These are phyloP conservation scores for Phenganax subtilis DNA, from an alignment of 92 coral and sea anemone species.

Conservation along the genomic window DNA sequence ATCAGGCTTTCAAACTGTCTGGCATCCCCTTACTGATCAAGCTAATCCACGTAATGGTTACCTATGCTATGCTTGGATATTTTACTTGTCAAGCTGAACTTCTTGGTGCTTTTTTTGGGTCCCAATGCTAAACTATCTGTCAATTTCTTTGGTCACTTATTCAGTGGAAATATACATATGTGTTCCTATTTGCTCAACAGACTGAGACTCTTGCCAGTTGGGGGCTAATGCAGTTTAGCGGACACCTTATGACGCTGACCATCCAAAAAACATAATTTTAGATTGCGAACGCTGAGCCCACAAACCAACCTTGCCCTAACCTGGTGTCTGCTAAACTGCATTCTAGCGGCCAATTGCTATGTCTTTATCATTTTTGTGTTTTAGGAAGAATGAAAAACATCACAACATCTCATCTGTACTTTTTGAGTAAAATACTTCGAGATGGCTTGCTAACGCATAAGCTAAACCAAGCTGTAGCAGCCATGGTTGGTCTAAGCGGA, in stretches of 20 bases:
- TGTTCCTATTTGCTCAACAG: too few species aligned
- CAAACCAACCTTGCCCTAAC: too few species aligned
- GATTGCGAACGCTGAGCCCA: too few species aligned
- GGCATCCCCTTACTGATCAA: background rate
- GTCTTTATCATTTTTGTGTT: background rate
- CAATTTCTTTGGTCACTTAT: too few species aligned
- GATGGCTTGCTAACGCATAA: constrained; percentile 63
- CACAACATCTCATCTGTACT: constrained; percentile 48
- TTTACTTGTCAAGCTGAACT: background rate
- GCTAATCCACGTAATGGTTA: background rate
- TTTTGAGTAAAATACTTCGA: constrained; percentile 55
- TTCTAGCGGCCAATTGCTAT: background rate
- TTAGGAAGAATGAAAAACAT: constrained; percentile 13
- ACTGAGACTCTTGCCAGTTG: too few species aligned
- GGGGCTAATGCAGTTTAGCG: too few species aligned
- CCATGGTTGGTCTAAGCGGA: constrained; percentile 70
- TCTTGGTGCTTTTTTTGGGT: background rate
- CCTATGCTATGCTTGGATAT: background rate
- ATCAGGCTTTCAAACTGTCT: constrained; percentile 24
- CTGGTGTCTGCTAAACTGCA: background rate
- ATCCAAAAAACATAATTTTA: too few species aligned
- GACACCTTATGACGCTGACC: too few species aligned
- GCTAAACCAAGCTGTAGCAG: constrained; percentile 53
- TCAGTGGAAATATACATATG: too few species aligned
- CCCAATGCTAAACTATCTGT: too few species aligned